phyloP scores from a whole-genome alignment of 2,888 invertebrate species.

The Mimachlamys varia region DNA sequence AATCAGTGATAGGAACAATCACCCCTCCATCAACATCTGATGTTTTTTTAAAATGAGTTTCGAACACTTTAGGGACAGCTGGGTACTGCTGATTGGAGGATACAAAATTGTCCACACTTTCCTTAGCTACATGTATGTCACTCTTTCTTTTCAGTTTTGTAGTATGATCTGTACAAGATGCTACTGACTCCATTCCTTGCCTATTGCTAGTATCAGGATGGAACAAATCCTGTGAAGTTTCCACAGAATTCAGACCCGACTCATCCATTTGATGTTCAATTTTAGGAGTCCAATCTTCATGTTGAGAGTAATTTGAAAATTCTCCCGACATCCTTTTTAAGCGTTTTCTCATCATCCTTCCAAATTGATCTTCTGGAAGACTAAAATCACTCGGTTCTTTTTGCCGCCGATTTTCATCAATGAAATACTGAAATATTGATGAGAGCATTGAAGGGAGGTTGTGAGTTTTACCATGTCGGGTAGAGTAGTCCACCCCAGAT shows the following conservation, averaged over 20 bases:
- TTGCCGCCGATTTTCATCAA: conserved; percentile 68
- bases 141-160: not conserved
- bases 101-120: not conserved
- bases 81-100: not conserved
- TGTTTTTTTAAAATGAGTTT: not conserved
- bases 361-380: conserved; percentile 54
- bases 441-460: conserved; percentile 58
- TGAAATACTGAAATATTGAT: conserved; percentile 71
- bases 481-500: conserved; percentile 39
- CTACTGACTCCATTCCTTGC: not conserved
- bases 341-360: conserved; percentile 37
- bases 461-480: conserved; percentile 40
- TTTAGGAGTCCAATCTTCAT: not conserved
- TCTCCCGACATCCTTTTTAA: not conserved
- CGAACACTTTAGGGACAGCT: too few relatives aligned
- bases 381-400: conserved; percentile 59
- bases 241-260: not conserved
- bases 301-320: not conserved
- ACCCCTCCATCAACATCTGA: not conserved
- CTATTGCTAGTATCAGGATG: not conserved
- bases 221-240: not conserved
- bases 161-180: not conserved
- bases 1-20: not conserved
- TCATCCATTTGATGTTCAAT: not conserved
- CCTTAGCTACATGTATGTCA: not conserved